These are phyloP conservation scores for Myopa tessellatipennis DNA, from an alignment of 2,888 invertebrate genomes.

Conservation along the genomic window DNA sequence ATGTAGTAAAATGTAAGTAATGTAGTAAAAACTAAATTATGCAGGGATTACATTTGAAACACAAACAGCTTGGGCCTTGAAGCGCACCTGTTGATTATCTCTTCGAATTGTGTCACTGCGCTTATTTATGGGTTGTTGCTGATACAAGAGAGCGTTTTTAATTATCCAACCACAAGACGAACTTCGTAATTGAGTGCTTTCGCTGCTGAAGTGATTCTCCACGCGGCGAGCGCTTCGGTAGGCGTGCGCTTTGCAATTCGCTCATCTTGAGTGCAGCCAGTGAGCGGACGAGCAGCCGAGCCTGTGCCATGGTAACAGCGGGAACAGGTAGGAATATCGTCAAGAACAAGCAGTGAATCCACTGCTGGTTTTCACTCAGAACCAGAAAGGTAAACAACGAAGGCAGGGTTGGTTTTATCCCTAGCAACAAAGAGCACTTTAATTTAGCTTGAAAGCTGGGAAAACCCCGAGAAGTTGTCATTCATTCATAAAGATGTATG, in stretches of 20 bases:
- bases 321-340: neutral
- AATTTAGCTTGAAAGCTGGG: no score
- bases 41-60: neutral
- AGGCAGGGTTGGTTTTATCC: no score
- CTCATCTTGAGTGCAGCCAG: conserved; percentile 19
- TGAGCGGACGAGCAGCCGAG: conserved; percentile 8
- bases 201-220: neutral
- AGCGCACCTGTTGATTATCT: neutral
- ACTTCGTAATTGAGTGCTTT: conserved; percentile 20
- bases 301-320: neutral
- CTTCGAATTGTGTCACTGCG: conserved; percentile 15
- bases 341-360: neutral
- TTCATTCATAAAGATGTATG: no score
- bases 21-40: no score
- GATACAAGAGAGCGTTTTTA: neutral
- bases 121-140: conserved; percentile 25
- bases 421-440: no score
- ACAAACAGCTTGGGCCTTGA: neutral
- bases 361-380: neutral
- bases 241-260: conserved; percentile 29
- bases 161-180: conserved; percentile 30
- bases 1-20: no score
- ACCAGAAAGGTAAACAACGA: neutral
- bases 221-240: neutral
- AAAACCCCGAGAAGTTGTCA: no score